phyloP scores from a whole-genome alignment of 2,888 invertebrate species.

The Agapetus fuscipes region DNA sequence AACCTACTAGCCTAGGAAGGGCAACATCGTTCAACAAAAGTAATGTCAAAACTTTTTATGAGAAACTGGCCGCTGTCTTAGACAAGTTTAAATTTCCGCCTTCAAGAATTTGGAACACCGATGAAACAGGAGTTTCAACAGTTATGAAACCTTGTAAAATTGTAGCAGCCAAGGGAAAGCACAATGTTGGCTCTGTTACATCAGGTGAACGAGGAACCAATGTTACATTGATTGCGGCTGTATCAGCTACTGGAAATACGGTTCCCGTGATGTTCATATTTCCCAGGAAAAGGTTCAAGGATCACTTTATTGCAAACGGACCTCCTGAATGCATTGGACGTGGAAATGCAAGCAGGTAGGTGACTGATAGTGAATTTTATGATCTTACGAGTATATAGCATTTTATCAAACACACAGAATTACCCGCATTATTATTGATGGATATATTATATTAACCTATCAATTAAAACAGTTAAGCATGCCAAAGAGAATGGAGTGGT shows the following conservation, averaged over 20 bases:
- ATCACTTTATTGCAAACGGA: conserved; percentile 9
- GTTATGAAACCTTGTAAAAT: conserved; percentile 23
- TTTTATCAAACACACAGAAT: conserved; percentile 3
- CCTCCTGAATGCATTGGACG: conserved; percentile 16
- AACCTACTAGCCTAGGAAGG: conserved; percentile 24
- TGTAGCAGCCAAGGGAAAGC: conserved; percentile 24
- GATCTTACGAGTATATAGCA: conserved; percentile 1
- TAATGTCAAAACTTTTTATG: conserved; percentile 23
- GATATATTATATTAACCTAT: no score
- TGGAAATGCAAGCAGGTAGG: conserved; percentile 9
- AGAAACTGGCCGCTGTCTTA: conserved; percentile 23
- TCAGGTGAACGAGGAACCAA: conserved; percentile 25
- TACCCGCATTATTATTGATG: conserved; percentile 1
- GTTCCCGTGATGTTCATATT: conserved; percentile 20
- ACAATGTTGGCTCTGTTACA: conserved; percentile 17
- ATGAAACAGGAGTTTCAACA: conserved; percentile 24
- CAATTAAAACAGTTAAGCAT: conserved; percentile 7
- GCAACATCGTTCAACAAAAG: conserved; percentile 24
- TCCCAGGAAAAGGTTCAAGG: conserved; percentile 17
- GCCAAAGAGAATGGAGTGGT: conserved; percentile 14
- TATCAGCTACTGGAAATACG: conserved; percentile 16
- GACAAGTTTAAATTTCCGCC: conserved; percentile 20
- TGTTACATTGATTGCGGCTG: conserved; percentile 22
- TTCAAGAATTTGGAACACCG: conserved; percentile 21
- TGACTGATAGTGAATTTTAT: conserved; percentile 1